These are phyloP conservation scores for Masnerella sp. DNA, from an alignment of 2,888 invertebrate species.

Conservation along the genomic window DNA sequence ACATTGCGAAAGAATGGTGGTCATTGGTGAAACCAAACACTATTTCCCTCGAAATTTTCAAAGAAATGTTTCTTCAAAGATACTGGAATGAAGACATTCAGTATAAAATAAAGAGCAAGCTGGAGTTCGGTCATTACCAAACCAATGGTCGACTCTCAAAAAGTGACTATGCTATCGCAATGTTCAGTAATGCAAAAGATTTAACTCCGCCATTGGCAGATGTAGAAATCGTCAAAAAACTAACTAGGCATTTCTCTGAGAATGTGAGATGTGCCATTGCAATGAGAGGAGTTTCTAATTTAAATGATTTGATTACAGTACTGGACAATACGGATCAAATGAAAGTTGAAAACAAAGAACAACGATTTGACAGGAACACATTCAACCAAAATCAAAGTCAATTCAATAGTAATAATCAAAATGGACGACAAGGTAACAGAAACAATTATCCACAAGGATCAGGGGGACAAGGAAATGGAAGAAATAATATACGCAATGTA, in stretches of 20 bases:
- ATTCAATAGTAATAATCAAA: background rate
- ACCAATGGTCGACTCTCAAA: background rate
- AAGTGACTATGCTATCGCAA: conserved; percentile 1
- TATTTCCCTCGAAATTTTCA: background rate
- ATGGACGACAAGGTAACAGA: background rate
- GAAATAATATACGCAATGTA: background rate
- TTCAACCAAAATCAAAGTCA: background rate
- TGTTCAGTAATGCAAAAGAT: conserved; percentile 17
- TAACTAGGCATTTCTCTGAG: conserved; percentile 6
- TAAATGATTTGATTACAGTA: background rate
- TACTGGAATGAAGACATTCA: conserved; percentile 22
- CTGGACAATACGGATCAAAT: conserved; percentile 1
- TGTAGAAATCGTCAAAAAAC: background rate
- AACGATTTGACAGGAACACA: background rate
- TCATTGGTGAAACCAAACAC: background rate
- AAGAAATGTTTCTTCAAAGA: background rate
- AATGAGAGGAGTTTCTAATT: background rate
- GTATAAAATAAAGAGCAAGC: conserved; percentile 1
- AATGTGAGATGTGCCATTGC: conserved; percentile 7
- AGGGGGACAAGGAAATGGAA: background rate
- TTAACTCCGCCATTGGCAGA: background rate
- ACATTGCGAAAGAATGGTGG: conserved; percentile 17
- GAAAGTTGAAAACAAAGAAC: background rate
- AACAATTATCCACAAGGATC: no score
- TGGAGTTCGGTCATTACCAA: conserved; percentile 13